phyloP scores from a whole-genome alignment of 2,888 invertebrate genomes.

The Mythimna loreyi region DNA sequence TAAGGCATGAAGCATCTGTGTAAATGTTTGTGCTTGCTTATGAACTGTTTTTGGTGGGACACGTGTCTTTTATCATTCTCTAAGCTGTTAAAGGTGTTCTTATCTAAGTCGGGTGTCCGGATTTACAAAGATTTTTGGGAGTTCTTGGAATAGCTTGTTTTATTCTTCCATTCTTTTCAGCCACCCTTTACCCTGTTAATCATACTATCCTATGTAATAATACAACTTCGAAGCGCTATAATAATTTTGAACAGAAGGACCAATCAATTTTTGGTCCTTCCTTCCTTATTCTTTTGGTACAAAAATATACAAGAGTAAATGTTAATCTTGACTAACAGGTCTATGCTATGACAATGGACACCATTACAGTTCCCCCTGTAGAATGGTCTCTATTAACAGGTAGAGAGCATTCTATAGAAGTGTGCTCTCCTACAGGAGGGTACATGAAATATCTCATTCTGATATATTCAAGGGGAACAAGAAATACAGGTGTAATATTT shows the following conservation, averaged over 20 bases:
- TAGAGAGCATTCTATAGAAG: too few species aligned
- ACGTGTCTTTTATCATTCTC: not conserved
- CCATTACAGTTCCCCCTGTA: not conserved
- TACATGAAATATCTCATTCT: not conserved
- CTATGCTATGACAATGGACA: constrained; percentile 5
- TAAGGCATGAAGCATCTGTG: constrained; percentile 1
- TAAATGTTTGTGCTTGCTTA: not conserved
- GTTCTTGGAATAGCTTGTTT: not conserved
- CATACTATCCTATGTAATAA: too few species aligned
- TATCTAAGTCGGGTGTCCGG: too few species aligned
- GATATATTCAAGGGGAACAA: constrained; percentile 8
- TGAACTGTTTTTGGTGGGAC: not conserved
- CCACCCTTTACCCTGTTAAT: too few species aligned
- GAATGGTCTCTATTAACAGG: too few species aligned
- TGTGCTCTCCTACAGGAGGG: not conserved
- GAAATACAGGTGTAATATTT: constrained; percentile 30
- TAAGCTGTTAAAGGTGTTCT: not conserved
- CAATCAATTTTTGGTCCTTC: not conserved
- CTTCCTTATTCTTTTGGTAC: not conserved
- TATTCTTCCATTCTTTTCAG: not conserved
- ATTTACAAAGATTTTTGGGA: not conserved
- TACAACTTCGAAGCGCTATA: not conserved
- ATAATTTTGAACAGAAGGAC: constrained; percentile 7
- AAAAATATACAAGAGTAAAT: not conserved
- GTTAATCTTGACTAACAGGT: constrained; percentile 3